These are phyloP conservation scores for Drosophila mayaguana DNA, from an alignment of 2,888 invertebrate species.

Conservation along the genomic window DNA sequence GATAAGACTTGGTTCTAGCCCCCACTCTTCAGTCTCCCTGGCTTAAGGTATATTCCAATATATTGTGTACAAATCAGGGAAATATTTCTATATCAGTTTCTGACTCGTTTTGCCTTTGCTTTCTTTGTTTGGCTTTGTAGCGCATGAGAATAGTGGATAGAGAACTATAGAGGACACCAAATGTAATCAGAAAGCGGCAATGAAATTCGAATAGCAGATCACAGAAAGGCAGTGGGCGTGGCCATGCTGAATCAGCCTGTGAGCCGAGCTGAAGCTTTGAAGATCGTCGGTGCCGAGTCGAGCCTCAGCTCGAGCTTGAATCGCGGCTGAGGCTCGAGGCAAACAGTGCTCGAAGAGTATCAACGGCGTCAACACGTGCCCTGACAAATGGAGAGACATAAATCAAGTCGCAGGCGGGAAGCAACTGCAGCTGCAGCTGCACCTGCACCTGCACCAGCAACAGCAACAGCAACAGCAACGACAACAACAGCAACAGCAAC, in stretches of 20 bases:
- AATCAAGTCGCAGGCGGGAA: neutral
- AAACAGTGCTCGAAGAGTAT: conserved; percentile 4
- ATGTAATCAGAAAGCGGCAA: neutral
- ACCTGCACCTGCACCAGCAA: neutral
- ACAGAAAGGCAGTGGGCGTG: neutral
- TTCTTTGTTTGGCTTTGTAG: neutral
- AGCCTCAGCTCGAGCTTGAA: neutral
- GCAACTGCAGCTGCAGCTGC: neutral
- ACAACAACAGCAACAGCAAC: neutral
- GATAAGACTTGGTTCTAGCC: neutral
- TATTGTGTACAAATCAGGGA: neutral
- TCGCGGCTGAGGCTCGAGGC: neutral
- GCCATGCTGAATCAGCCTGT: neutral
- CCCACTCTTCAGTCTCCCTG: too few species aligned
- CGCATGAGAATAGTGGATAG: neutral
- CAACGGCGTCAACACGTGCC: conserved; percentile 17
- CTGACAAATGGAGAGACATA: neutral
- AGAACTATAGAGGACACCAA: neutral
- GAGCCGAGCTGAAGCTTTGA: neutral
- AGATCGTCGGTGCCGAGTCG: conserved; percentile 5
- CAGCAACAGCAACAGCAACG: neutral
- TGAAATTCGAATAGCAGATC: neutral
- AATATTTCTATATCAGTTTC: neutral
- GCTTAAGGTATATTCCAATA: too few species aligned
- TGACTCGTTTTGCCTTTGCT: neutral